phyloP scores from a whole-genome alignment of 2,797 vertebrate species.

The Sternarchorhynchus goeldii region DNA sequence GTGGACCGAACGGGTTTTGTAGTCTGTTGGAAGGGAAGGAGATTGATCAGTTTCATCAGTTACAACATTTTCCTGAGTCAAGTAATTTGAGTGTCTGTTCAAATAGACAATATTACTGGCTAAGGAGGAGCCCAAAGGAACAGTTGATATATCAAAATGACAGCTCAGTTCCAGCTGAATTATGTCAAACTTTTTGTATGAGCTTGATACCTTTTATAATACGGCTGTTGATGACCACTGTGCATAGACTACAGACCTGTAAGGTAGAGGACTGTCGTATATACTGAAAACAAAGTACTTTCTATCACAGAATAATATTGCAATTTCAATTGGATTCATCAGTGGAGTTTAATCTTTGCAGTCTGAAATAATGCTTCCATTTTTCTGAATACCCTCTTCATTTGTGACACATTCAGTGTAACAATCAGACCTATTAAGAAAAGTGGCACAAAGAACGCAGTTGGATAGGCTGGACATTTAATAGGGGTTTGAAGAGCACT shows the following conservation, averaged over 20 bases:
- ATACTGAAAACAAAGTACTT: no score
- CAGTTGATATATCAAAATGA: no score
- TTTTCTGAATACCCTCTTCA: not conserved
- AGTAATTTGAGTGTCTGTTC: not conserved
- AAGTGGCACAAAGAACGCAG: conserved; percentile 12
- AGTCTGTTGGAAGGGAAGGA: not conserved
- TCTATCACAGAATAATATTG: no score
- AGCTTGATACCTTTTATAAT: not conserved
- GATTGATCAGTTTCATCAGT: not conserved
- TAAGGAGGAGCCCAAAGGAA: not conserved
- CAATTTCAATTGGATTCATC: not conserved
- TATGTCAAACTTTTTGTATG: not conserved
- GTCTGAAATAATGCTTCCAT: not conserved
- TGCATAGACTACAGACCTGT: not conserved
- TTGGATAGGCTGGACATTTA: conserved; percentile 27
- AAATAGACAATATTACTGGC: not conserved
- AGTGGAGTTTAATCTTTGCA: not conserved
- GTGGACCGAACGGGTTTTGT: not conserved
- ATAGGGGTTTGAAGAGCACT: not conserved
- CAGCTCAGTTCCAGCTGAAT: no score
- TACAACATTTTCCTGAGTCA: not conserved
- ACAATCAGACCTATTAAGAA: conserved; percentile 27
- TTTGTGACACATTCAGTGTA: conserved; percentile 18
- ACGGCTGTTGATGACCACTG: not conserved
- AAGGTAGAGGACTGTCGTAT: not conserved